These are phyloP conservation scores for Bhutanitis thaidina DNA, from an alignment of 2,888 invertebrate genomes.

Conservation along the genomic window DNA sequence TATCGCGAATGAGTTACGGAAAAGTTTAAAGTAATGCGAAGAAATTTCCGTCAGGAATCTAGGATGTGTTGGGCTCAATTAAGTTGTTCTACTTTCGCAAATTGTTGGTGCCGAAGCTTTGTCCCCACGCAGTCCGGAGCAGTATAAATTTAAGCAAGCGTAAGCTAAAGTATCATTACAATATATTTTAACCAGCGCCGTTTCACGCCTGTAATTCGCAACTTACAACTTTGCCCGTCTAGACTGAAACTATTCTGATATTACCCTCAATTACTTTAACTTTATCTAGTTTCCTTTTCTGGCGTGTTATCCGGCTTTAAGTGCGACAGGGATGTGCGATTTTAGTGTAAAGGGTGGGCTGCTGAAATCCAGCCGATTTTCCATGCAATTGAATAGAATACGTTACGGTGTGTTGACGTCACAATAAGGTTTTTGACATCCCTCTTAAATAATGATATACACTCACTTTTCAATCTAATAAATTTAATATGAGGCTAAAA, in stretches of 20 bases:
- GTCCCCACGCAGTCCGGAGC: constrained; percentile 35
- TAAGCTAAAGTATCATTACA: constrained; percentile 48
- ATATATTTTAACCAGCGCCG: constrained; percentile 55
- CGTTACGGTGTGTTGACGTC: constrained; percentile 66
- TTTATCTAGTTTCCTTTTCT: constrained; percentile 40
- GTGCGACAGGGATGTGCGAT: constrained; percentile 35
- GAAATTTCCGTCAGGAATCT: constrained; percentile 23
- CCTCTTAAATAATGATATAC: constrained; percentile 27
- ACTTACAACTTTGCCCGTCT: constrained; percentile 65
- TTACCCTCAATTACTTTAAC: constrained; percentile 65
- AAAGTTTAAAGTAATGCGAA: constrained; percentile 19
- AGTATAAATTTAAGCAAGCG: constrained; percentile 55
- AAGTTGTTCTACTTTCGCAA: constrained; percentile 24
- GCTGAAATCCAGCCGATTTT: constrained; percentile 67
- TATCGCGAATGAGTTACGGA: constrained; percentile 9
- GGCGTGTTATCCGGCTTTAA: constrained; percentile 15
- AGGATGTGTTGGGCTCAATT: constrained; percentile 20
- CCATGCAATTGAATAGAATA: constrained; percentile 74
- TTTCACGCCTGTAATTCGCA: constrained; percentile 55
- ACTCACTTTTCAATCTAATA: no score
- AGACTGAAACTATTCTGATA: constrained; percentile 73
- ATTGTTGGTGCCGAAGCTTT: constrained; percentile 28
- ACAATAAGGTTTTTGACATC: constrained; percentile 53
- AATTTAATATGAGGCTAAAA: no score
- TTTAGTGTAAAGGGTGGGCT: constrained; percentile 43